Evolutionary conservation across 1,140 invertebrate genomes (phyloP).

Genomic region (Eufriesea mexicana): DNA sequence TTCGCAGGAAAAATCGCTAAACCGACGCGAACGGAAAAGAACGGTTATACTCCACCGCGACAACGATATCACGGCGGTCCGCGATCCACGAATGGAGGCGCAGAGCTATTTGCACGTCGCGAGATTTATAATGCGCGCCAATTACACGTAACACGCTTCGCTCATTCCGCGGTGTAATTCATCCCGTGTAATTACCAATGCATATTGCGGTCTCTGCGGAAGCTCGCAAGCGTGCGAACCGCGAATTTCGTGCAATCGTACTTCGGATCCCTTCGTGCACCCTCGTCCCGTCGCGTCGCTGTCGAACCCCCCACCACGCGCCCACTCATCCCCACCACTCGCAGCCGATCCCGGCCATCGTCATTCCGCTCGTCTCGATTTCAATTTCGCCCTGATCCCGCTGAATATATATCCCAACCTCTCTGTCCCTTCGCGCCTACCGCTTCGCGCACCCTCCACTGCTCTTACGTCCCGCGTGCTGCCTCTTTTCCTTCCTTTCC

Average conservation of each 20-base stretch:
- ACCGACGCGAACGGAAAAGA: neutral
- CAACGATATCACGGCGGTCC: neutral
- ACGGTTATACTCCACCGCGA: neutral
- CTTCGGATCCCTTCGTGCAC: conserved; percentile 36
- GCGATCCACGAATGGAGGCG: conserved; percentile 3
- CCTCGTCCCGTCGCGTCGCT: too few relatives aligned
- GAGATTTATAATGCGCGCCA: conserved; percentile 79
- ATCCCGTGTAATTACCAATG: conserved; percentile 78
- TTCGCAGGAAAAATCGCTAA: neutral
- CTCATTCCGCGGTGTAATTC: conserved; percentile 78
- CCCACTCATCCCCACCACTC: too few relatives aligned
- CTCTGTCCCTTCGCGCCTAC: conserved; percentile 4
- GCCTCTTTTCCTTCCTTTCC: conserved; percentile 38
- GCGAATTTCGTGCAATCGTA: conserved; percentile 71
- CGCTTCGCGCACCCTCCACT: neutral
- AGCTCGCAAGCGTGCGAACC: conserved; percentile 70
- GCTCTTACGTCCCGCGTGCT: neutral
- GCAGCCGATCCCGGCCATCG: neutral
- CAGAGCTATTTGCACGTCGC: conserved; percentile 74
- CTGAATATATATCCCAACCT: conserved; percentile 41
- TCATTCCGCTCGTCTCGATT: conserved; percentile 70
- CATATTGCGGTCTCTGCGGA: conserved; percentile 77
- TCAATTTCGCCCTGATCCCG: conserved; percentile 73
- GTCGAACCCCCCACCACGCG: too few relatives aligned
- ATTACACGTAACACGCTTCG: conserved; percentile 77